A percentile compares a stretch with the other conserved stretches of the same genome.
Evolutionary conservation across 2,888 invertebrate species (phyloP).

Genomic region (Drosophila picticornis): DNA sequence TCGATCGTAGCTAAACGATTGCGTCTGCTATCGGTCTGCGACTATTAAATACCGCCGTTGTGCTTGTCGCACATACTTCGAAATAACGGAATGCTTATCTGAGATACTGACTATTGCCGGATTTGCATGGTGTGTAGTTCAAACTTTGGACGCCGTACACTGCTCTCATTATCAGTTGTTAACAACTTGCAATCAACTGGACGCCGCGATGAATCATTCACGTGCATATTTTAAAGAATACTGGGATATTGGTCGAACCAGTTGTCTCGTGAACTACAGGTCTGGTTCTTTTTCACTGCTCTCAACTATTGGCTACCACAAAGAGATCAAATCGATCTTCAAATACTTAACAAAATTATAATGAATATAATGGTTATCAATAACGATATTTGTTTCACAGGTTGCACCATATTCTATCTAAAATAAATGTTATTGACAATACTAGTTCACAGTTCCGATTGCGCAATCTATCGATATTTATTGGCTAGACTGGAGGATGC

Average conservation of each 20-base stretch:
- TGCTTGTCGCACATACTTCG: slow-evolving; percentile 30
- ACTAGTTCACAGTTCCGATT: background rate
- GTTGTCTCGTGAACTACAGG: slow-evolving; percentile 9
- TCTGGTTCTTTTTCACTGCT: background rate
- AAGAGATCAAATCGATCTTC: background rate
- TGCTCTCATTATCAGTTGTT: slow-evolving; percentile 53
- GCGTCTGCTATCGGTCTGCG: slow-evolving; percentile 35
- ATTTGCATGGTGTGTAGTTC: slow-evolving; percentile 58
- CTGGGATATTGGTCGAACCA: slow-evolving; percentile 11
- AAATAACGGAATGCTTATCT: slow-evolving; percentile 44
- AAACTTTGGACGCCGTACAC: slow-evolving; percentile 51
- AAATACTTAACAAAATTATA: too few relatives aligned
- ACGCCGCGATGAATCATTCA: slow-evolving; percentile 38
- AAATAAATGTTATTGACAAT: background rate
- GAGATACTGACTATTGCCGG: slow-evolving; percentile 42
- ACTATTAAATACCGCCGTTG: slow-evolving; percentile 36
- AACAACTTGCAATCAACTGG: slow-evolving; percentile 42
- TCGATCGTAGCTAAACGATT: slow-evolving; percentile 32
- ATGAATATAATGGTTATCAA: background rate
- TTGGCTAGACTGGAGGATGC: background rate
- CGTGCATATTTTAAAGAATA: slow-evolving; percentile 12
- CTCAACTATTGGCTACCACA: background rate
- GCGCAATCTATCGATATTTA: background rate
- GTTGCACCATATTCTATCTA: background rate
- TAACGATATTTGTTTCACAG: background rate